Conservation (phyloP, 2,113 vertebrate genomes). For the Labeo catla region DNA sequence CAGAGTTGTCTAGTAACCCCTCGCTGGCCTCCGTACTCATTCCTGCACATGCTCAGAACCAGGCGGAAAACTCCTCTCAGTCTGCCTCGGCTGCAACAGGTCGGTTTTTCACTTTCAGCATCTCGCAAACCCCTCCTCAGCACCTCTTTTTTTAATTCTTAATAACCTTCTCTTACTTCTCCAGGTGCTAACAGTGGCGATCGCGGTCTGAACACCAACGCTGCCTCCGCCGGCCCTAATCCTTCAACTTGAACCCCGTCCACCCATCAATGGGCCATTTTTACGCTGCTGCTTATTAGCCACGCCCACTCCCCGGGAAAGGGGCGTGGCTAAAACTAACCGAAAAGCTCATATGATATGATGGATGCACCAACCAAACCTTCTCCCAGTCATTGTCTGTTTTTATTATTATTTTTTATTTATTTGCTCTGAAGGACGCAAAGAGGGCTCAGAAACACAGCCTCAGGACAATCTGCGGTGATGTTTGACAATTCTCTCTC, state of each 20-base stretch:
- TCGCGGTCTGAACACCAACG: slow-evolving; percentile 90
- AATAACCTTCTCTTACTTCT: slow-evolving; percentile 24
- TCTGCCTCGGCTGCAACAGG: slow-evolving; percentile 92
- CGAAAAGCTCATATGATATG: slow-evolving; percentile 36
- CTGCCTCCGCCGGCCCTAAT: slow-evolving; percentile 94
- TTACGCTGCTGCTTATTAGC: slow-evolving; percentile 73
- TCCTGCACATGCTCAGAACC: slow-evolving; percentile 94
- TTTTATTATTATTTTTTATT: slow-evolving; percentile 55
- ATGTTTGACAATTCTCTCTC: slow-evolving; percentile 23
- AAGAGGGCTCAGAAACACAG: slow-evolving; percentile 78
- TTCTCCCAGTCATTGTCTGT: not conserved
- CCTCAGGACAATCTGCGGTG: slow-evolving; percentile 74
- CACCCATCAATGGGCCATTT: slow-evolving; percentile 64
- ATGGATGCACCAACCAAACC: slow-evolving; percentile 50
- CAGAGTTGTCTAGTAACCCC: slow-evolving; percentile 98
- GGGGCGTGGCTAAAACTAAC: slow-evolving; percentile 36
- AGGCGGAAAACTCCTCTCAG: slow-evolving; percentile 89
- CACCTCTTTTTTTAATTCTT: not conserved
- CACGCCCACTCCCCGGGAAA: slow-evolving; percentile 33
- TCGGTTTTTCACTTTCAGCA: slow-evolving; percentile 63
- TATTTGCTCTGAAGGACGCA: slow-evolving; percentile 56
- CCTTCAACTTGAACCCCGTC: slow-evolving; percentile 90
- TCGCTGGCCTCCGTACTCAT: slow-evolving; percentile 96
- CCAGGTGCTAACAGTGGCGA: slow-evolving; percentile 92
- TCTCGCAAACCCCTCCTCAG: not conserved